Evolutionary conservation across 2,888 invertebrate genomes (phyloP).

Genomic region (Notodonta ziczac): DNA sequence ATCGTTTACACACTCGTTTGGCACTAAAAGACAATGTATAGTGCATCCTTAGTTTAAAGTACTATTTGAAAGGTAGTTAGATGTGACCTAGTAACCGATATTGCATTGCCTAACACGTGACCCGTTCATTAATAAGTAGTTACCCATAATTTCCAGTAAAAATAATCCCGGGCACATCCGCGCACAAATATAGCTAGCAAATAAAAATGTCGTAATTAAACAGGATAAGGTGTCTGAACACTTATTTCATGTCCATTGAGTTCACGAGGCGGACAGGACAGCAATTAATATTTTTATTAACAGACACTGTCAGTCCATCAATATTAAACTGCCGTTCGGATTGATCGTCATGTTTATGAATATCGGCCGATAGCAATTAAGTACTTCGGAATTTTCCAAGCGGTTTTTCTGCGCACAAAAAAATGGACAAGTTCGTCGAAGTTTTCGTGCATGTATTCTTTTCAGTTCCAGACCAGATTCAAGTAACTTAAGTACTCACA

Average conservation of each 20-base stretch:
- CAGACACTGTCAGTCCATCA: slow-evolving; percentile 63
- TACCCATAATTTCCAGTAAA: background rate
- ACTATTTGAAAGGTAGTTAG: too few relatives aligned
- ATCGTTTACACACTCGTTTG: too few relatives aligned
- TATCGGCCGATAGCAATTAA: slow-evolving; percentile 51
- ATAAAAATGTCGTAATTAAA: slow-evolving; percentile 21
- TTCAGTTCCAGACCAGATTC: too few relatives aligned
- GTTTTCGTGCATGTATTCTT: too few relatives aligned
- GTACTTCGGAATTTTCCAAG: slow-evolving; percentile 51
- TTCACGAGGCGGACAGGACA: slow-evolving; percentile 69
- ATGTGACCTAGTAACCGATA: too few relatives aligned
- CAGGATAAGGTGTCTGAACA: slow-evolving; percentile 31
- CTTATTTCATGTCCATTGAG: slow-evolving; percentile 61
- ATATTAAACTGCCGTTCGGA: slow-evolving; percentile 68
- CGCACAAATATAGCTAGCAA: slow-evolving; percentile 16
- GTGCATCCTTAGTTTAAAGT: too few relatives aligned
- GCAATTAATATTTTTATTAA: slow-evolving; percentile 81
- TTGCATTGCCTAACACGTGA: too few relatives aligned
- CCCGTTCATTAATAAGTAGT: too few relatives aligned
- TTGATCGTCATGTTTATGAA: slow-evolving; percentile 63
- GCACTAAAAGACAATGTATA: too few relatives aligned
- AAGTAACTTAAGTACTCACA: too few relatives aligned
- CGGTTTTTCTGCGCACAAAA: slow-evolving; percentile 23
- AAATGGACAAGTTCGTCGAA: background rate
- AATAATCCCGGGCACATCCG: slow-evolving; percentile 13